Evolutionary conservation across 2,797 vertebrate species (phyloP).

Genomic region (Remorina albescens): DNA sequence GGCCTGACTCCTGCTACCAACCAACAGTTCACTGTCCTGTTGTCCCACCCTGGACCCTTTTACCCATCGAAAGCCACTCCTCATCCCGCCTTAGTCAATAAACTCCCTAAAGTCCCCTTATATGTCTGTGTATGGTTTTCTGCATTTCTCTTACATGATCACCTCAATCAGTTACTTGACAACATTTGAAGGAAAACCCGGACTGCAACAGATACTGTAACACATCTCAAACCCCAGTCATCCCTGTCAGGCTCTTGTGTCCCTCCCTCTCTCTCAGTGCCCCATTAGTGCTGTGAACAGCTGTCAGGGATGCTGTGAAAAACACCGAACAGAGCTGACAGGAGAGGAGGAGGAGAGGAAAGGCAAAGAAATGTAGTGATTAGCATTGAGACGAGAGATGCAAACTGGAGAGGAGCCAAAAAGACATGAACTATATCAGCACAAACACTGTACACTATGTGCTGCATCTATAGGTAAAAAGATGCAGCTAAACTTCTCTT

Average conservation of each 20-base stretch:
- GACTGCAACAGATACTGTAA: constrained; percentile 18
- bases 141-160: no score
- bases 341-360: constrained; percentile 39
- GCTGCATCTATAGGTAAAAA: constrained; percentile 22
- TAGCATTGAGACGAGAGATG: constrained; percentile 27
- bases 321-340: constrained; percentile 63
- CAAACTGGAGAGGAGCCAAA: constrained; percentile 29
- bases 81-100: no score
- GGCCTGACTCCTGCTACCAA: no score
- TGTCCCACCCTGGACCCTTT: no score
- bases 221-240: constrained; percentile 39
- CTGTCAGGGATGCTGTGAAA: constrained; percentile 60
- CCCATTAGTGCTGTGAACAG: constrained; percentile 72
- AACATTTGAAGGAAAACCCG: constrained; percentile 11
- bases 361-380: constrained; percentile 35
- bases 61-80: no score
- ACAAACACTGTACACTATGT: constrained; percentile 14
- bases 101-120: no score
- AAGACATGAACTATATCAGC: constrained; percentile 3
- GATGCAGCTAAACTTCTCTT: constrained; percentile 1
- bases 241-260: constrained; percentile 30
- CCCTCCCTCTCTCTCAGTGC: constrained; percentile 28
- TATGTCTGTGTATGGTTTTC: no score
- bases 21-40: no score
- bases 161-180: constrained; percentile 24